These are phyloP conservation scores for Drepanosiphum platanoidis DNA, from an alignment of 2,888 invertebrate genomes.

Conservation along the genomic window DNA sequence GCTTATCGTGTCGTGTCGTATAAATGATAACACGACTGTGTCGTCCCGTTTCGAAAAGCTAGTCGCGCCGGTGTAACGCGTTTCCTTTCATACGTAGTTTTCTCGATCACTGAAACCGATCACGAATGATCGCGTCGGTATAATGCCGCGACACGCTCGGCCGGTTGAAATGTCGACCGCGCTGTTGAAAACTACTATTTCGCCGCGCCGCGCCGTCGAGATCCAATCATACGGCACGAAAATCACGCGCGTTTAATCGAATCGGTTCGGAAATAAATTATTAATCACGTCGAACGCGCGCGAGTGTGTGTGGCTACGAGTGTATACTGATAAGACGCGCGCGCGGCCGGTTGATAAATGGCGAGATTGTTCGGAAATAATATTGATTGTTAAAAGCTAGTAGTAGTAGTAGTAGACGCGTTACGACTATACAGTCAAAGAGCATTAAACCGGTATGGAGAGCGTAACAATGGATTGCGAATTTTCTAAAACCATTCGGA, in stretches of 20 bases:
- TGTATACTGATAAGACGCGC: background rate
- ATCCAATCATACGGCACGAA: background rate
- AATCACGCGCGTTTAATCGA: background rate
- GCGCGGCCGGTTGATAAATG: constrained; percentile 15
- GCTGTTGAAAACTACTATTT: background rate
- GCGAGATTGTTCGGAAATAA: constrained; percentile 21
- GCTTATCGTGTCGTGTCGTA: background rate
- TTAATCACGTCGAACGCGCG: background rate
- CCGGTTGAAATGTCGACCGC: too few relatives aligned
- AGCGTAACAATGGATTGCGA: constrained; percentile 24
- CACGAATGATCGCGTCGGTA: background rate
- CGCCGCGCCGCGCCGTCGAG: background rate
- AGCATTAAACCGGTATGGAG: constrained; percentile 12
- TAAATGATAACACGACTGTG: background rate
- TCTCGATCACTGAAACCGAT: background rate
- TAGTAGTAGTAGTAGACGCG: background rate
- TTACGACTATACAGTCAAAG: background rate
- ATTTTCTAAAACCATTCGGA: constrained; percentile 40
- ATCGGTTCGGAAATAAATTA: constrained; percentile 12
- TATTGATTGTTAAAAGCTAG: constrained; percentile 41
- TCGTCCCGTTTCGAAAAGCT: background rate
- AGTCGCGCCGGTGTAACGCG: too few relatives aligned
- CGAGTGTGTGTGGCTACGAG: background rate
- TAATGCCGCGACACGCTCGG: too few relatives aligned
- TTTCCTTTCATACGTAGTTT: too few relatives aligned